A percentile compares a stretch with the other conserved stretches of the same genome.
Evolutionary conservation across 2,888 invertebrate genomes (phyloP).

Genomic region (Leptinotarsa peninsularis): DNA sequence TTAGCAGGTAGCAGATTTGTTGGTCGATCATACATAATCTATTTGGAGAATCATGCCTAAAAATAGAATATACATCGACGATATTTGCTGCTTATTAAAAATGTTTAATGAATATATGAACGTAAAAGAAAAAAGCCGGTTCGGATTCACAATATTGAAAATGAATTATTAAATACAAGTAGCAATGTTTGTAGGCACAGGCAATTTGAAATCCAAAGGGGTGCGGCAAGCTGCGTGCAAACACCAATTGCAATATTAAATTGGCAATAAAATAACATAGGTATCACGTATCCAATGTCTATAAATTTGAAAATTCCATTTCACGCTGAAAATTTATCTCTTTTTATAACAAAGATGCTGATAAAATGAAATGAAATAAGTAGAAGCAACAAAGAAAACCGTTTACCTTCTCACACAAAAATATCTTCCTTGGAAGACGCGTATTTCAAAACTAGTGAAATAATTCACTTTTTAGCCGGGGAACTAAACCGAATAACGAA

Average conservation of each 20-base stretch:
- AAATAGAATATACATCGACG: not conserved
- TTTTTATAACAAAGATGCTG: slow-evolving; percentile 68
- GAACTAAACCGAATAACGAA: not conserved
- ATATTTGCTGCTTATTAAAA: not conserved
- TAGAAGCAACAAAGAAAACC: slow-evolving; percentile 67
- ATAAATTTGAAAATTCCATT: slow-evolving; percentile 54
- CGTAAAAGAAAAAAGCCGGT: not conserved
- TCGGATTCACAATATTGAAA: not conserved
- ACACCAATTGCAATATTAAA: slow-evolving; percentile 15
- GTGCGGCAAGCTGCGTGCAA: slow-evolving; percentile 30
- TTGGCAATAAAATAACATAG: not conserved
- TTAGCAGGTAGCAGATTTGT: not conserved
- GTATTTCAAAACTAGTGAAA: slow-evolving; percentile 47
- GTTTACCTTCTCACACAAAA: slow-evolving; percentile 62
- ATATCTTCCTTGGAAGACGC: slow-evolving; percentile 53
- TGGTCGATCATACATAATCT: not conserved
- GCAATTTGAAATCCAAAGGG: slow-evolving; percentile 24
- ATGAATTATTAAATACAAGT: not conserved
- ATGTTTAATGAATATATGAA: not conserved
- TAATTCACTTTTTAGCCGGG: slow-evolving; percentile 44
- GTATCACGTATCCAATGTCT: slow-evolving; percentile 10
- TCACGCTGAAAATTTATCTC: slow-evolving; percentile 65
- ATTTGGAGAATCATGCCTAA: not conserved
- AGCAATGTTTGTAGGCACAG: not conserved
- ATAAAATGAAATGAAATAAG: slow-evolving; percentile 68